A percentile compares a stretch with the other conserved stretches of the same genome.
These are phyloP conservation scores for Thunnus albacares DNA, from an alignment of 2,797 vertebrate species.

Conservation along the genomic window DNA sequence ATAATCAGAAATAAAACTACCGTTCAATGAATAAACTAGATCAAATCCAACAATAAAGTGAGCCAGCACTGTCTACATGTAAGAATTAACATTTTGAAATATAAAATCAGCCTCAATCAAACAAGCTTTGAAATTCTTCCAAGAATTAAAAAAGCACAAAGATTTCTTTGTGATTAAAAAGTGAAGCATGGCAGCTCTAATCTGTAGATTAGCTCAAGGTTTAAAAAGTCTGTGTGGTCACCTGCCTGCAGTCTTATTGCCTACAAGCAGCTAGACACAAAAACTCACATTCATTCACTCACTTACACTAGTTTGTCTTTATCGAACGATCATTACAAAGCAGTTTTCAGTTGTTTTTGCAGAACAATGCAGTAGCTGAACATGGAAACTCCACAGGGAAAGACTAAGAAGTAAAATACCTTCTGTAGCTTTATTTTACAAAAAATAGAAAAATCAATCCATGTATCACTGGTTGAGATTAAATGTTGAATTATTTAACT, in stretches of 20 bases:
- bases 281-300: conserved; percentile 2
- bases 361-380: not conserved
- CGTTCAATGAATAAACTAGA: not conserved
- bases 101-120: conserved; percentile 12
- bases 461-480: not conserved
- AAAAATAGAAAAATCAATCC: not conserved
- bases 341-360: not conserved
- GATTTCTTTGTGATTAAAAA: conserved; percentile 57
- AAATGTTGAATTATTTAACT: not conserved
- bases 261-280: conserved; percentile 19
- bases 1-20: not conserved
- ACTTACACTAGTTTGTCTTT: not conserved
- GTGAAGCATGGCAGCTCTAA: conserved; percentile 50
- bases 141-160: conserved; percentile 36
- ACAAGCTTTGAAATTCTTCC: conserved; percentile 18
- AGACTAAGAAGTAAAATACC: not conserved
- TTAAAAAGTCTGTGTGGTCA: conserved; percentile 24
- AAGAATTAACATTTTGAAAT: not conserved
- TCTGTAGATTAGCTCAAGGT: conserved; percentile 51
- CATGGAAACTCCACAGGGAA: not conserved
- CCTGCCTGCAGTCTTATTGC: conserved; percentile 29
- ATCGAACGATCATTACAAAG: not conserved
- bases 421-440: not conserved
- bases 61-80: not conserved
- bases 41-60: not conserved